phyloP scores from a whole-genome alignment of 2,797 vertebrate genomes.

The Garrulus glandarius region DNA sequence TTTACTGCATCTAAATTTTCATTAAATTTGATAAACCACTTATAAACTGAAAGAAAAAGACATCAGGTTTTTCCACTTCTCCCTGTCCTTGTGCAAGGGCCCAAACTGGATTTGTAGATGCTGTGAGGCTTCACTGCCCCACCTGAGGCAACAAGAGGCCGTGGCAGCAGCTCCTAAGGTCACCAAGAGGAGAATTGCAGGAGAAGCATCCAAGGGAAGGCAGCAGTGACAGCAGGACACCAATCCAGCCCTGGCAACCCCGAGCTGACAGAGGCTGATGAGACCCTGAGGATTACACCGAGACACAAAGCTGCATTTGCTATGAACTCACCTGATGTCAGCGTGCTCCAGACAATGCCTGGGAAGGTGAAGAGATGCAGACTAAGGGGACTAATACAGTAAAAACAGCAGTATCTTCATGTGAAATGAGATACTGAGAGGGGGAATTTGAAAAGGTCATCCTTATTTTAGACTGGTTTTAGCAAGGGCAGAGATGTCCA shows the following conservation, averaged over 20 bases:
- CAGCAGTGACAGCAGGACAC: background rate
- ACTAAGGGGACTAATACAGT: background rate
- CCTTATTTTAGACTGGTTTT: background rate
- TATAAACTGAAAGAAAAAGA: background rate
- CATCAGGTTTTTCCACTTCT: background rate
- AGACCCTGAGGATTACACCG: background rate
- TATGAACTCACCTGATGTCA: rapidly evolving
- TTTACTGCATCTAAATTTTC: background rate
- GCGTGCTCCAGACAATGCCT: rapidly evolving
- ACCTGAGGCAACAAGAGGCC: rapidly evolving
- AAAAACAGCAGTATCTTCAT: background rate
- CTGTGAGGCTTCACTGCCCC: background rate
- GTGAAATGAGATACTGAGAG: background rate
- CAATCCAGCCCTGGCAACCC: background rate
- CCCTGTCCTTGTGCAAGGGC: background rate
- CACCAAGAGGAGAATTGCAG: background rate
- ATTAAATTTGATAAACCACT: background rate
- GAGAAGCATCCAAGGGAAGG: background rate
- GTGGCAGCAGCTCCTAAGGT: background rate
- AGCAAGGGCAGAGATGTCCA: background rate
- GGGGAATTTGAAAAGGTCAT: background rate
- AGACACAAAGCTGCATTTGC: background rate
- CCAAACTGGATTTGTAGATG: background rate
- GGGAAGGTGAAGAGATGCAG: background rate
- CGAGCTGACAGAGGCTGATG: background rate